Base-by-base conservation (phyloP, 2,888 invertebrate genomes). In the Mimachlamys varia region DNA sequence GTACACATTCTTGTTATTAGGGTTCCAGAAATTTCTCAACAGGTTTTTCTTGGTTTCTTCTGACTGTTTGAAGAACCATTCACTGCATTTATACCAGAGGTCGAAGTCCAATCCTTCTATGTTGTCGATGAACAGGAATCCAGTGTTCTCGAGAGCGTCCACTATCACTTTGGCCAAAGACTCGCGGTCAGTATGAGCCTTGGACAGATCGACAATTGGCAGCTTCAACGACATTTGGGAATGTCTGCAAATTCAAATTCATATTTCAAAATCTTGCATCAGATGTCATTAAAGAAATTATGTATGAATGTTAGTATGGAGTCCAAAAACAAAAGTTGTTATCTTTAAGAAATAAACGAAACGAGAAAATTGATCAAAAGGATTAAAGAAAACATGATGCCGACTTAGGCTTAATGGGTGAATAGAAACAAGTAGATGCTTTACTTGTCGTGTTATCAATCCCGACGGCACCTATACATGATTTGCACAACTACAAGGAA, bases 91-190 rank as follows among this genome's bases (percentile, higher is more conserved):
- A 87, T 87, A 89, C 15, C 89, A 88, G 87, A 88, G 55, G 44
- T 90, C 89, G 27, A 88, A 89, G 33, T 89, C 89, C n/a, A 90
- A 22, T 3, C 90, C 90, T n/a, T 89, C 87, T 4, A 90, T 33
- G 62, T 90, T 90, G 27, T 89, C 89, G 38, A 90, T 89, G 50
- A 89, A 90, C 13, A 90, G 15, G 38, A 90, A 90, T 55, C 90
- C 90, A 10, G 44, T 88, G 15, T 76, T 90, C 87, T 90, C 89
- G 15, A 90, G 44, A 4, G 89, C 90, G n/a, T 89, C 87, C 3
- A 90, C 87, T 22, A 90, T 62, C 19, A 53, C 88, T 33, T 89
- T 49, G 7, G 90, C 90, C 37, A 90, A 55, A 12, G 53, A 55
- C 53, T n/a, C 33, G 0, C 90, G 49, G 2, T 90, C n/a, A 19